Evolutionary conservation across 2,797 vertebrate species (phyloP).

Genomic region (Pampus argenteus): DNA sequence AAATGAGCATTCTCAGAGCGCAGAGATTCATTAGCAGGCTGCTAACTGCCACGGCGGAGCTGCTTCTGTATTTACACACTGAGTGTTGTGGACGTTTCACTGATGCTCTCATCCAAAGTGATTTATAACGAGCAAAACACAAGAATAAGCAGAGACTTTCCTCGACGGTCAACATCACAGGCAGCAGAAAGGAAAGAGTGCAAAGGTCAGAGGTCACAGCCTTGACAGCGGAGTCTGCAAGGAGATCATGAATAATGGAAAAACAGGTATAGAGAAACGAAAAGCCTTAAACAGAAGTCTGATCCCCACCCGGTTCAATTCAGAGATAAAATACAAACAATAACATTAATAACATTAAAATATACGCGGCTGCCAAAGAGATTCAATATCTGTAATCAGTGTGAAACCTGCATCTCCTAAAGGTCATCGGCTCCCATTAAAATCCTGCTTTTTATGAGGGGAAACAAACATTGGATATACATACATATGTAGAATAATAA

Average conservation of each 20-base stretch:
- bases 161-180: not conserved
- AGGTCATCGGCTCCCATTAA: not conserved
- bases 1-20: too few relatives aligned
- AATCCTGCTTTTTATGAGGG: too few relatives aligned
- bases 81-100: not conserved
- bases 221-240: conserved; percentile 3
- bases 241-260: conserved; percentile 35
- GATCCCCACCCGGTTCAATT: too few relatives aligned
- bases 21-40: conserved; percentile 27
- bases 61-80: conserved; percentile 17
- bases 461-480: too few relatives aligned
- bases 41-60: not conserved
- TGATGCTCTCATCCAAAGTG: not conserved
- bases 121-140: conserved; percentile 10
- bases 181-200: not conserved
- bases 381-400: not conserved
- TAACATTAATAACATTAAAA: too few relatives aligned
- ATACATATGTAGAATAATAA: too few relatives aligned
- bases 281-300: conserved; percentile 40
- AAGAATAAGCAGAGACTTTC: not conserved
- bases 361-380: too few relatives aligned
- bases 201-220: conserved; percentile 35
- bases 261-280: conserved; percentile 75
- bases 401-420: not conserved
- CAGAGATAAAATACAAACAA: not conserved